Evolutionary conservation across 2,113 vertebrate species (phyloP), one percentile per base, ranked within the genome.

Genomic region (Phaethon lepturus): DNA sequence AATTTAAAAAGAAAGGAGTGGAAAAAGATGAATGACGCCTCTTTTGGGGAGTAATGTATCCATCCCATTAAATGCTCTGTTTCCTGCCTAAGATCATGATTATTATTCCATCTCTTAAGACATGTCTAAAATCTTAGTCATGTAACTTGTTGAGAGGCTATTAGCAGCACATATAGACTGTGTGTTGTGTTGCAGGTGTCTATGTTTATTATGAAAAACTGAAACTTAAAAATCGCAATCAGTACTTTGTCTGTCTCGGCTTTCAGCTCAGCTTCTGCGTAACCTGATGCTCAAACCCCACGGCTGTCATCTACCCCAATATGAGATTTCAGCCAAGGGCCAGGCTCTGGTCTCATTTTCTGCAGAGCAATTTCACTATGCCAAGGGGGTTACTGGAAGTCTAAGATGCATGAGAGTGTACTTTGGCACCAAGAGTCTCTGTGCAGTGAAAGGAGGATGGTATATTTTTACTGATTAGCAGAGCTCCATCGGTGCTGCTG

Each of bases 121-220:
- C 50, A 28, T n/a, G 26, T 77, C 68, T 94, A 74, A 93, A 97
- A 83, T 60, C 40, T 92, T 33, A 64, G 69, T 64, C 42, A 81
- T 59, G 47, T 35, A 76, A 75, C 69, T 83, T 94, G 67, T 47
- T 71, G 72, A 88, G 93, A 86, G 76, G 73, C 89, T 84, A 75
- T 83, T 89, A 96, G 40, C 66, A 71, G 56, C 33, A 35, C 45
- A 11, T 74, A 28, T 60, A 78, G 84, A 56, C 26, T 28, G 14
- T 13, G 31, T 85, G 95, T 85, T 96, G 68, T 93, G 86, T 94
- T 93, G 86, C 95, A 96, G 93, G 89, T 95, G 86, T 92, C 81
- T 68, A 1, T 82, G 90, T 97, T 95, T 96, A 93, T 93, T 95
- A 94, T 84, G 86, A 94, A 92, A 90, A 91, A 47, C 42, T 58